A percentile compares a stretch with the other conserved stretches of the same genome.
Evolutionary conservation across 92 coral and sea anemone species (phyloP).

Genomic region (Virgularia gustaviana): DNA sequence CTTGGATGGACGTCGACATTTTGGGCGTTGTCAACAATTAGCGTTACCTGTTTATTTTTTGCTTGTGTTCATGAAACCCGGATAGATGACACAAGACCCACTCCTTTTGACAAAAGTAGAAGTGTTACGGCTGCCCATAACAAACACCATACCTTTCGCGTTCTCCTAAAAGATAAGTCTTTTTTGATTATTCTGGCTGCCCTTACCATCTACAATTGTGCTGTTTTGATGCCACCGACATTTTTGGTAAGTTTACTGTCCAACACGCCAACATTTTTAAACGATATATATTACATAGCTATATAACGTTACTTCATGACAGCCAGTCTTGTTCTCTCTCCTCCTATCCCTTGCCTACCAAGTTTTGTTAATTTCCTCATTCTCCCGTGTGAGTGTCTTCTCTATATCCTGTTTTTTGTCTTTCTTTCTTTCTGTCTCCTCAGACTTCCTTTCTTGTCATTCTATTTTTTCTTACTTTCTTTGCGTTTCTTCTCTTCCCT

Average conservation of each 20-base stretch:
- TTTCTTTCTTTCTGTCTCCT: neutral
- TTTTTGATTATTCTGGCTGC: slow-evolving; percentile 33
- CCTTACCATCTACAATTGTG: slow-evolving; percentile 5
- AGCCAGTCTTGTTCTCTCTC: neutral
- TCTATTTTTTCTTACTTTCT: neutral
- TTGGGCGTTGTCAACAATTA: slow-evolving; percentile 31
- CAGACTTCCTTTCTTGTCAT: neutral
- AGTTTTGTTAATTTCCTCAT: neutral
- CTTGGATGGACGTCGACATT: slow-evolving; percentile 48
- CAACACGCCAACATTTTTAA: too few species aligned
- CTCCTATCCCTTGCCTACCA: neutral
- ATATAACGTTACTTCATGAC: too few species aligned
- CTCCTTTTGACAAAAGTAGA: too few species aligned
- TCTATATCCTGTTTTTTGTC: too few species aligned
- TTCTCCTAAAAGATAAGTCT: slow-evolving; percentile 22
- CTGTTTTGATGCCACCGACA: slow-evolving; percentile 41
- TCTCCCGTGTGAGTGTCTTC: neutral
- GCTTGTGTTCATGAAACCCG: slow-evolving; percentile 31
- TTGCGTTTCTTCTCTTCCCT: neutral
- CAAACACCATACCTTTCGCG: slow-evolving; percentile 9
- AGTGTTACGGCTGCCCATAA: neutral
- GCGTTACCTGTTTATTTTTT: slow-evolving; percentile 9
- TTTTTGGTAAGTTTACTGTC: slow-evolving; percentile 48
- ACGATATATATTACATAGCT: too few species aligned
- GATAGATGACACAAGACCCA: too few species aligned